Evolutionary conservation across 2,888 invertebrate genomes (phyloP), one percentile per base, ranked within the genome.

Genomic region (Pachymerium ferrugineum): DNA sequence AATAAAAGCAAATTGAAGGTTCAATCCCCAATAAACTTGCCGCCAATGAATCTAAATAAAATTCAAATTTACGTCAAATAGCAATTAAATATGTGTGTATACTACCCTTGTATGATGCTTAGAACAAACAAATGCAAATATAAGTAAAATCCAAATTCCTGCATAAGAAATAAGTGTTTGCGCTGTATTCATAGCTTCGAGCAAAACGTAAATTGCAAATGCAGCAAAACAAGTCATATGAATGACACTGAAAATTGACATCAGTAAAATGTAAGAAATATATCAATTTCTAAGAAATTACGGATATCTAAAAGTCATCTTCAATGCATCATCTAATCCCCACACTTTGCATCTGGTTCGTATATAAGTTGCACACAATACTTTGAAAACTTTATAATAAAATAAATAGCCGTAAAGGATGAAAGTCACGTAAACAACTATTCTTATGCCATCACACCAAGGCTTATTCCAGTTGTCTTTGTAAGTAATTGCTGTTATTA

Each of bases 371-470:
- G 25, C 28, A 25, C 10, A 10, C 28, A 62, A 62, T 28, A 62
- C 25, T 62, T 62, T 62, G 25, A 25, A 3, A 28, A 62, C 62
- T 62, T 62, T 62, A n/a, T 62, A 62, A 10, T 62, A 62, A 62
- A 62, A 62, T 12, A 62, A 62, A 62, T 25, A 62, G 10, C 25
- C 62, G n/a, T 62, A 62, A 10, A n/a, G 14, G 1, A 62, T 62
- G 5, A 62, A 62, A 28, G 62, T 62, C 12, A 62, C n/a, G 8
- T 28, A 14, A 1, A 62, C 4, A 14, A 62, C 12, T 14, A 28
- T 8, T 62, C n/a, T 62, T 25, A 62, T 62, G 25, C 62, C 62
- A 5, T 62, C 14, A 62, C 62, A 62, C 62, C 62, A 62, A 62
- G 5, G 25, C 0, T 28, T 28, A 22, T 25, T 28, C 62, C 62